Conservation (phyloP, 2,797 vertebrate genomes). For the Myiothlypis coronata region DNA sequence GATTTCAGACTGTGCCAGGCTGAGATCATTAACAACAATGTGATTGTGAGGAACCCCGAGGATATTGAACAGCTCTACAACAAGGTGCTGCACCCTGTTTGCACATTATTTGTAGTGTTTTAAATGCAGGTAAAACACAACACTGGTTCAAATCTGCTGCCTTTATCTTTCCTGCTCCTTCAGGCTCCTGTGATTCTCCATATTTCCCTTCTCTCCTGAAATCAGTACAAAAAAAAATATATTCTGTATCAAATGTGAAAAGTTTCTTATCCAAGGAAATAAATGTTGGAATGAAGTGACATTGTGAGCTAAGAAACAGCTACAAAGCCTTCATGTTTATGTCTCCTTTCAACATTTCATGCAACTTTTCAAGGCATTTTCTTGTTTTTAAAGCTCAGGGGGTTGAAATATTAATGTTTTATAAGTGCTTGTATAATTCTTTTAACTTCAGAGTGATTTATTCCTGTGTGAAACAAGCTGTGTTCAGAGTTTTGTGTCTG, state of each 20-base stretch:
- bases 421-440: background rate
- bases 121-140: background rate
- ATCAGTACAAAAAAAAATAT: background rate
- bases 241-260: background rate
- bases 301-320: background rate
- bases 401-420: background rate
- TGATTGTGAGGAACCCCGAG: slow-evolving; percentile 79
- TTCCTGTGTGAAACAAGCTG: background rate
- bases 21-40: slow-evolving; percentile 83
- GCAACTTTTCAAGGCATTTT: background rate
- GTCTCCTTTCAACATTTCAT: background rate
- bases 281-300: background rate
- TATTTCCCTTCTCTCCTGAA: background rate
- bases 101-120: background rate
- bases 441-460: background rate
- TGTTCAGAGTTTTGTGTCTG: background rate
- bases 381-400: background rate
- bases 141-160: background rate
- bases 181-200: fast-evolving
- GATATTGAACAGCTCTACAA: slow-evolving; percentile 83
- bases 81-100: slow-evolving; percentile 71
- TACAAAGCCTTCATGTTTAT: background rate
- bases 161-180: background rate
- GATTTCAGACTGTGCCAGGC: slow-evolving; percentile 74
- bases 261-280: background rate